Base-by-base conservation (phyloP, 2,797 vertebrate genomes). In the Cossypha niveicapilla region DNA sequence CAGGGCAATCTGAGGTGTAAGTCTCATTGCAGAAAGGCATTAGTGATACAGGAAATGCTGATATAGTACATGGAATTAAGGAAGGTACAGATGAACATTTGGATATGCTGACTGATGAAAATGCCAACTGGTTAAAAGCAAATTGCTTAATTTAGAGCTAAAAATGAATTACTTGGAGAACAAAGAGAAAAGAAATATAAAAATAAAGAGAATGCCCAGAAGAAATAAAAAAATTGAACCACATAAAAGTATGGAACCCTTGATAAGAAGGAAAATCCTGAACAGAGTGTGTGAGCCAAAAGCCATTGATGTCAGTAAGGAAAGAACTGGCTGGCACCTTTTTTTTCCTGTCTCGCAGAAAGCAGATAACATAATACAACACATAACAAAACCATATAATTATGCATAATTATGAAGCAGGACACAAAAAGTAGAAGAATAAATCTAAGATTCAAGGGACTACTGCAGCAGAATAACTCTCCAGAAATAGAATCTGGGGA, bases 31-130 rank as follows among this genome's bases (percentile, higher is more conserved):
- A 73, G 80, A 88, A 93, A 82, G 37, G 11, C 56, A 67, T 90
- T 93, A 86, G 35, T 61, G 58, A 53, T 78, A 67, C 79, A 90
- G 82, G 73, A 95, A 92, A 70, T 82, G 74, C 42, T 94, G 94
- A 79, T 79, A 76, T 4, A 84, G 86, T 78, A 86, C 54, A 58
- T 51, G 77, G 91, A 94, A 92, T 93, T 95, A 85, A 90, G 74
- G 74, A 90, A 93, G 66, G 67, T 94, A 73, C 72, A 90, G 86
- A 85, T 65, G 83, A 94, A 88, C 90, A 85, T 91, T 94, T 89
- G 94, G 88, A 67, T 94, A 79, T 65, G 80, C 90, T 96, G 93
- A 89, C 57, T 71, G 90, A 91, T 82, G 65, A 87, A 85, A 94
- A 87, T 87, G 83, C 67, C 68, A 94, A 63, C 34, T 85, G 61